phyloP scores from a whole-genome alignment of 2,113 vertebrate genomes.

The Talpa occidentalis region DNA sequence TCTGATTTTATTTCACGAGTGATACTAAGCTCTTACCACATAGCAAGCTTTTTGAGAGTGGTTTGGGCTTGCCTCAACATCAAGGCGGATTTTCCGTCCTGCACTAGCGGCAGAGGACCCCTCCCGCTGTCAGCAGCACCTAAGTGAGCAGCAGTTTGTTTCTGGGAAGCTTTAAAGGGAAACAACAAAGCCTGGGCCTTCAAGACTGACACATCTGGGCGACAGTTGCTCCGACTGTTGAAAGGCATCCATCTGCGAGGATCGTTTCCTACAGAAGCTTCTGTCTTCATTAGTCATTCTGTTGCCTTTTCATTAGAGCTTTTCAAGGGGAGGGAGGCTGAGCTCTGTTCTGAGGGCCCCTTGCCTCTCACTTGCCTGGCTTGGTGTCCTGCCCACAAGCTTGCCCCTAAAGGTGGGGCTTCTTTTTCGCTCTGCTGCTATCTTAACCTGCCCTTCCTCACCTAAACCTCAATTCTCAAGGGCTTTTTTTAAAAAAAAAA shows the following conservation, averaged over 20 bases:
- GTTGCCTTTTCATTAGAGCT: background rate
- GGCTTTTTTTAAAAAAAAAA: background rate
- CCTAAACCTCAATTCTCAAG: background rate
- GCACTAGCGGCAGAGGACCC: too few relatives aligned
- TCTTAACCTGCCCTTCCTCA: background rate
- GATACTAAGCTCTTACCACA: background rate
- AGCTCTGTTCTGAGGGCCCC: background rate
- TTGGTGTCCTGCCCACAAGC: background rate
- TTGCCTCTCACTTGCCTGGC: background rate
- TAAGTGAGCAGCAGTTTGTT: background rate
- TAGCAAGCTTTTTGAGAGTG: background rate
- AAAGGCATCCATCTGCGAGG: background rate
- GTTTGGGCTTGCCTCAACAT: background rate
- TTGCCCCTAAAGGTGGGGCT: rapidly evolving
- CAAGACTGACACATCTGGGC: background rate
- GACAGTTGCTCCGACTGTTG: background rate
- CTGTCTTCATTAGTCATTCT: slow-evolving; percentile 8
- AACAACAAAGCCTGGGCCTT: background rate
- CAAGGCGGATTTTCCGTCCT: background rate
- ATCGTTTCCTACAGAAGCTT: background rate
- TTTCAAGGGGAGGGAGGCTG: background rate
- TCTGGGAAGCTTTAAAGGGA: background rate
- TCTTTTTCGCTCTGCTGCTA: background rate
- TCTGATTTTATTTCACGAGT: background rate
- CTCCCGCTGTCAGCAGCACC: background rate